Percentiles rank a stretch among this genome's conserved stretches.
Evolutionary conservation across 2,888 invertebrate species (phyloP).

Genomic region (Apamea sordens): DNA sequence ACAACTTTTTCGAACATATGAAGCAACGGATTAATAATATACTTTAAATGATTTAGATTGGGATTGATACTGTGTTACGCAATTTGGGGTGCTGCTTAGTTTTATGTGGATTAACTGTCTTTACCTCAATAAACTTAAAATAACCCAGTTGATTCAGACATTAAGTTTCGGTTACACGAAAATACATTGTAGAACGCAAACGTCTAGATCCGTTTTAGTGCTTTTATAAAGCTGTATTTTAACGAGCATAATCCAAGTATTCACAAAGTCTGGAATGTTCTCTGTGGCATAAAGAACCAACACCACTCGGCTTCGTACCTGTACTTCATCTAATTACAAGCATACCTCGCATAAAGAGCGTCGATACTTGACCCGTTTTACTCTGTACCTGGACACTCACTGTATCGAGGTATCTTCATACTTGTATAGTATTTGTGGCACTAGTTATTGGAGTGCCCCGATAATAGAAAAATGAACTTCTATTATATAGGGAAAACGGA

Average conservation of each 20-base stretch:
- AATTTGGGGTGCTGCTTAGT: not conserved
- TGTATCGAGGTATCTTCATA: slow-evolving; percentile 31
- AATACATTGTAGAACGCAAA: not conserved
- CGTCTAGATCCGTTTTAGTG: not conserved
- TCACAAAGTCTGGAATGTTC: slow-evolving; percentile 5
- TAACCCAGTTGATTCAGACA: slow-evolving; percentile 1
- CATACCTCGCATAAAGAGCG: slow-evolving; percentile 40
- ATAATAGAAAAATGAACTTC: slow-evolving; percentile 61
- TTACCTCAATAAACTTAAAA: not conserved
- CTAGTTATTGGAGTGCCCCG: slow-evolving; percentile 44
- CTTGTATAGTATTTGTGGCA: slow-evolving; percentile 20
- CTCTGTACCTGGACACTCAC: slow-evolving; percentile 32
- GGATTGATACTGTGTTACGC: not conserved
- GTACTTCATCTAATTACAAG: slow-evolving; percentile 49
- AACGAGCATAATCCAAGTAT: not conserved
- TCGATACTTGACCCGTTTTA: slow-evolving; percentile 57
- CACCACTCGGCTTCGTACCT: slow-evolving; percentile 9
- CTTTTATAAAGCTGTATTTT: not conserved
- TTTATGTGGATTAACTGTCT: not conserved
- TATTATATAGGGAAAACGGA: slow-evolving; percentile 57
- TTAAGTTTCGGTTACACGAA: not conserved
- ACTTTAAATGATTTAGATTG: not conserved
- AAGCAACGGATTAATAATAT: no score
- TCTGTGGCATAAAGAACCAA: slow-evolving; percentile 11
- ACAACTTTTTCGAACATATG: no score